Evolutionary conservation across 2,888 invertebrate genomes (phyloP), one percentile per base, ranked within the genome.

Genomic region (Onthophagus sagittarius): DNA sequence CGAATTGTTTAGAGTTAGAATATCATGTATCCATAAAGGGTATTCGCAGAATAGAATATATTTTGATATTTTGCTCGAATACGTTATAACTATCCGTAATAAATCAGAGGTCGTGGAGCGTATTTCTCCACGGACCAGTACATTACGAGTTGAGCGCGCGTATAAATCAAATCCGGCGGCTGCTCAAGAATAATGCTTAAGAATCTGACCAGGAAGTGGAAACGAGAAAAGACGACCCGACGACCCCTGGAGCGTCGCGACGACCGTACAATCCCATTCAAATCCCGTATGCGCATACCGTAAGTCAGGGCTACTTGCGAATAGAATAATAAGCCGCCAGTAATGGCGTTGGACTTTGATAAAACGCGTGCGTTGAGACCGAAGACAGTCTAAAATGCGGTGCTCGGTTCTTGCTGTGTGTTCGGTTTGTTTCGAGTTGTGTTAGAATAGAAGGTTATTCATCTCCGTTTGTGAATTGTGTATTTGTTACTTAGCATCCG

Each of bases 151-250:
- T 13, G 31, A 31, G 67, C 67, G 32, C 31, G 32, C 31, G 15
- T 31, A 67, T 67, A 67, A 67, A 67, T 67, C 67, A 67, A 31
- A 32, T 31, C 67, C 15, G 67, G 67, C 13, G 67, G 31, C n/a
- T 13, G 67, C 67, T n/a, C 67, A 67, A 67, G 67, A 67, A 67
- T 67, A 67, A 67, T 67, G 67, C 23, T 67, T 67, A 67, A 67
- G 67, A 67, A 67, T 67, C 67, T 23, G 67, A 67, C 67, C 67
- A 67, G 67, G 67, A 67, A 67, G 67, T 67, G 67, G 67, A 67
- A 67, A 67, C 23, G 31, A 23, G 32, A 67, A 67, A 67, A 67
- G 31, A 14, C 67, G 67, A n/a, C 39, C 39, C 39, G 39, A 53
- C 39, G 39, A 53, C 39, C 39, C 39, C 39, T 53, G 39, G 39